These are phyloP conservation scores for Lithobates pipiens DNA, from an alignment of 2,797 vertebrate species.

Conservation along the genomic window DNA sequence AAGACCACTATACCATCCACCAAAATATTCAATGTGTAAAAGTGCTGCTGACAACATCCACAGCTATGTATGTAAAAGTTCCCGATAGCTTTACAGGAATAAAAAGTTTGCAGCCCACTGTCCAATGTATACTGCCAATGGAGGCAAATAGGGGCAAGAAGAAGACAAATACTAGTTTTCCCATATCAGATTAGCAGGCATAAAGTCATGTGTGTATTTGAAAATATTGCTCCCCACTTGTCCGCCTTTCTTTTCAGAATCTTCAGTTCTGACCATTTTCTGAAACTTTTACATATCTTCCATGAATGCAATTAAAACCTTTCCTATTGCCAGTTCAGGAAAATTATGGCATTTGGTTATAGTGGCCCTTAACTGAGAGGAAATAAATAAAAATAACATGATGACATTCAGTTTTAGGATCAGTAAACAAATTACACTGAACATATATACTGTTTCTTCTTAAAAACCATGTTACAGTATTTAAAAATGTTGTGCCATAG, in stretches of 20 bases:
- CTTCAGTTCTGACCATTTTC: neutral
- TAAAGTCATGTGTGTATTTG: neutral
- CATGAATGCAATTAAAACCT: neutral
- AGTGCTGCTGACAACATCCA: neutral
- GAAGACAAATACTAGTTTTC: too few species aligned
- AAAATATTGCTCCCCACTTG: neutral
- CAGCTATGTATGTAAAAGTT: neutral
- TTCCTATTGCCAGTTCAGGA: neutral
- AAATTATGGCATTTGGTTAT: neutral
- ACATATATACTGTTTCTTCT: slow-evolving; percentile 77
- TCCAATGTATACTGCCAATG: neutral
- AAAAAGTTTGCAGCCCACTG: neutral
- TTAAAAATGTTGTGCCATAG: slow-evolving; percentile 80
- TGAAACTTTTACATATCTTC: neutral
- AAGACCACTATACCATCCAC: slow-evolving; percentile 63
- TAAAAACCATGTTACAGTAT: slow-evolving; percentile 80
- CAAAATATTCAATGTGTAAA: neutral
- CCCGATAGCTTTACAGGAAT: neutral
- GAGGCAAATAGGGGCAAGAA: neutral
- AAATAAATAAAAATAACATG: slow-evolving; percentile 69
- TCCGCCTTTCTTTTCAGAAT: neutral
- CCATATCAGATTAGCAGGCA: neutral
- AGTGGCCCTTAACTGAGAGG: neutral
- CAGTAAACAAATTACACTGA: slow-evolving; percentile 76
- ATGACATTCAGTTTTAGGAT: slow-evolving; percentile 79